Conservation (phyloP, 2,888 invertebrate genomes). For the Capitulum mitella region DNA sequence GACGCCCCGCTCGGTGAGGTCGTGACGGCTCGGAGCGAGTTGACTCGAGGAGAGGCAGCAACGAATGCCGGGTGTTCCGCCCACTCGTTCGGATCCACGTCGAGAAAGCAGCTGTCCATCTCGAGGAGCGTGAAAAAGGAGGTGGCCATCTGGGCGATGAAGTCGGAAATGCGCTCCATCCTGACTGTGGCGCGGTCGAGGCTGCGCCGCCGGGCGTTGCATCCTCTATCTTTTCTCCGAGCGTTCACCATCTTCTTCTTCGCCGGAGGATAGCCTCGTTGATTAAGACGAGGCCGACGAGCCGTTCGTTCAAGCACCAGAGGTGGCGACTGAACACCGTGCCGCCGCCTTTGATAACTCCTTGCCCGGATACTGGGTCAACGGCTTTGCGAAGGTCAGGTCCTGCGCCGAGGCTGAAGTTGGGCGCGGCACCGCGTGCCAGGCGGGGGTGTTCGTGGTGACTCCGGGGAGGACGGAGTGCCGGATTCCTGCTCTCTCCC, state of each 20-base stretch:
- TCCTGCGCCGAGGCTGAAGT: neutral
- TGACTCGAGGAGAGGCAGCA: neutral
- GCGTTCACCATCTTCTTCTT: neutral
- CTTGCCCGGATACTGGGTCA: neutral
- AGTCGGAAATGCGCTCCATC: neutral
- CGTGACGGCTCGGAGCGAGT: neutral
- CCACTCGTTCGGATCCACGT: neutral
- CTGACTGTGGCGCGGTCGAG: neutral
- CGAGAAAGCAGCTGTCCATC: neutral
- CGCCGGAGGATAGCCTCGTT: no score
- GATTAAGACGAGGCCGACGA: no score
- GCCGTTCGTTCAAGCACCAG: neutral
- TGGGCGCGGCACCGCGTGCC: neutral
- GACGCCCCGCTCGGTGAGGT: constrained; percentile 28
- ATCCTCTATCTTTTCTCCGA: neutral
- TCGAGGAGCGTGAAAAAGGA: neutral
- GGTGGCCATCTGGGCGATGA: neutral
- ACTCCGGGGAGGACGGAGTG: neutral
- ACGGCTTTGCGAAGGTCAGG: neutral
- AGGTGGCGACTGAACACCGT: neutral
- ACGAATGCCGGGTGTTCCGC: constrained; percentile 17
- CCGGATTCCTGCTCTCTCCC: neutral
- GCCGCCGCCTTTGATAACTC: neutral
- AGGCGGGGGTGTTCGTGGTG: neutral
- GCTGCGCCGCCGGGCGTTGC: neutral